Evolutionary conservation across 2,113 vertebrate genomes (phyloP).

Genomic region (Capreolus pygargus): DNA sequence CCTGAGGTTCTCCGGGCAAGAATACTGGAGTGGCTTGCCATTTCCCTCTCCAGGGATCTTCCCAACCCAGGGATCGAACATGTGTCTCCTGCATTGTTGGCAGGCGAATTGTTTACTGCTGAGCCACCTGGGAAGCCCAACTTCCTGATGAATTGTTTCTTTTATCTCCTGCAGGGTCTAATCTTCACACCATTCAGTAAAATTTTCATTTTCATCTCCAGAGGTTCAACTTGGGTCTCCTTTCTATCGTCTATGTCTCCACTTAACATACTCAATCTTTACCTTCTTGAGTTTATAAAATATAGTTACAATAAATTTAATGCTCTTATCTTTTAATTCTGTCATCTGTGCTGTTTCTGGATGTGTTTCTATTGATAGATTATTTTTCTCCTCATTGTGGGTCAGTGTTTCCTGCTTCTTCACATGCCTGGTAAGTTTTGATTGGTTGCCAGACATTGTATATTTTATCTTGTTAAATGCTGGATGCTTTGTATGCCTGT

Average conservation of each 20-base stretch:
- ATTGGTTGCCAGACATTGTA: constrained; percentile 1
- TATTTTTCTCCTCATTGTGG: background rate
- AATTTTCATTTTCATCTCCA: background rate
- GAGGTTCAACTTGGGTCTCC: background rate
- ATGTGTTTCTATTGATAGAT: background rate
- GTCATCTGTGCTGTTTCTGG: background rate
- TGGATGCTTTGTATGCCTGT: background rate
- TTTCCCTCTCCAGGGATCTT: background rate
- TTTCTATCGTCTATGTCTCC: background rate
- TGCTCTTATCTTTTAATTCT: background rate
- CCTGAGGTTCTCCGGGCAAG: background rate
- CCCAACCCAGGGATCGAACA: background rate
- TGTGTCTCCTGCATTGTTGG: background rate
- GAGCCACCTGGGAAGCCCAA: background rate
- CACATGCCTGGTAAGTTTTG: background rate
- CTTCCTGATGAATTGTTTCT: background rate
- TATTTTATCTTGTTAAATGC: constrained; percentile 10
- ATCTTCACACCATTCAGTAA: background rate
- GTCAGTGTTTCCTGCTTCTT: background rate
- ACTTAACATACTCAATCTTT: background rate
- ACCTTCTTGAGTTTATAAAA: background rate
- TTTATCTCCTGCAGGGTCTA: background rate
- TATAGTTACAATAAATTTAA: background rate
- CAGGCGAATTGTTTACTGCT: background rate
- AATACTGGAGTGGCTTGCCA: background rate